Conservation (phyloP, 2,797 vertebrate species). For the Enteromius anoplus region DNA sequence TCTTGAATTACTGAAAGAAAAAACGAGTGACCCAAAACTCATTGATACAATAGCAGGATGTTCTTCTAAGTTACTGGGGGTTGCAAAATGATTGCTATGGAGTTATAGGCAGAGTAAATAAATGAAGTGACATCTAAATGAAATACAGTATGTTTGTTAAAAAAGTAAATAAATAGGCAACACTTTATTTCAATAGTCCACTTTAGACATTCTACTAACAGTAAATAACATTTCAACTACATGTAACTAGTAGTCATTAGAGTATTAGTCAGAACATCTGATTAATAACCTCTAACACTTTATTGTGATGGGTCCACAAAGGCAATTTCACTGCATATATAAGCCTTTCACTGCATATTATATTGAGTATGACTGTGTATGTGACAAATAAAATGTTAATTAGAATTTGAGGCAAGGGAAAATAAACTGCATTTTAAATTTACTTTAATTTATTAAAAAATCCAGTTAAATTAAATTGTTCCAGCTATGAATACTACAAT, state of each 20-base stretch:
- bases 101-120: background rate
- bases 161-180: background rate
- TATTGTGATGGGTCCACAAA: no score
- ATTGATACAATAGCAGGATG: background rate
- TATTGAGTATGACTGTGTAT: no score
- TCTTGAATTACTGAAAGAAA: conserved; percentile 8
- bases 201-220: no score
- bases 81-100: background rate
- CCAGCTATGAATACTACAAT: background rate
- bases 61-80: background rate
- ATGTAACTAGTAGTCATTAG: no score
- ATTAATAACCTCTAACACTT: no score
- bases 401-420: background rate
- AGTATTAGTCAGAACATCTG: no score
- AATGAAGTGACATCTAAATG: background rate
- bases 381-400: no score
- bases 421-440: background rate
- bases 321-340: no score
- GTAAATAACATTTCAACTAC: no score
- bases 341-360: no score
- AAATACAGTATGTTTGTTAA: background rate
- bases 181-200: no score
- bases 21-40: background rate
- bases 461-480: no score
- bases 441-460: background rate